Base-by-base conservation (phyloP, 2,797 vertebrate species). In the Pangasius larnaudii region DNA sequence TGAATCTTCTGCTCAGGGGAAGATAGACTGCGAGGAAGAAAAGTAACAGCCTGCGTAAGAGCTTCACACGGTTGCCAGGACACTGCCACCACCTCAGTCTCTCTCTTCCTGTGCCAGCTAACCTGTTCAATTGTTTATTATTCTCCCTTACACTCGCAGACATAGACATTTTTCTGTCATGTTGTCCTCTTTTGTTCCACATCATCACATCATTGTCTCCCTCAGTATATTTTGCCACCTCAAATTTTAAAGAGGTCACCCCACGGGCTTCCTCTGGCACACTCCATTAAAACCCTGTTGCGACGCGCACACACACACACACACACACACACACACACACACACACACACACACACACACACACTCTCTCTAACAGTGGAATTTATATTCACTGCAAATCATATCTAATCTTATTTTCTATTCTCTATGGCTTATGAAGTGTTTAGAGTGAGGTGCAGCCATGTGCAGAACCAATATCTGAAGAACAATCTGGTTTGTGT, bases 41-140 rank as follows among this genome's bases (percentile, higher is more conserved):
- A 86, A 89, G 88, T 88, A 85, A 89, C 88, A 89, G 56, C 58
- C 69, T 59, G 49, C 59, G 36, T 61, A 84, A 90, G 77, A 88
- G 86, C 89, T 89, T 91, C 86, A 90, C 85, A 88, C 24, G 61
- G 87, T 90, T 86, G 79, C 85, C 79, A 90, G 87, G 87, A 91
- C 89, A 89, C 88, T 86, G 75, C 80, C 77, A 84, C 63, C 53
- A 77, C 85, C 71, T 69, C 81, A 24, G 61, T 61, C 58, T 67
- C 53, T 56, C 74, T 81, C 74, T 81, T 67, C 46, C 84, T 85
- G 80, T 69, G 79, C n/a, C 49, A 88, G 71, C 71, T 87, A 87
- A 91, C 89, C 80, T 89, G 86, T 85, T 85, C 33, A 51, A 87
- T 85, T 90, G 91, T 90, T 87, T 78, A 87, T 84, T 59, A 88